A percentile compares a stretch with the other conserved stretches of the same genome.
Conservation (phyloP, 2,113 vertebrate genomes). For the Lasiurus cinereus region DNA sequence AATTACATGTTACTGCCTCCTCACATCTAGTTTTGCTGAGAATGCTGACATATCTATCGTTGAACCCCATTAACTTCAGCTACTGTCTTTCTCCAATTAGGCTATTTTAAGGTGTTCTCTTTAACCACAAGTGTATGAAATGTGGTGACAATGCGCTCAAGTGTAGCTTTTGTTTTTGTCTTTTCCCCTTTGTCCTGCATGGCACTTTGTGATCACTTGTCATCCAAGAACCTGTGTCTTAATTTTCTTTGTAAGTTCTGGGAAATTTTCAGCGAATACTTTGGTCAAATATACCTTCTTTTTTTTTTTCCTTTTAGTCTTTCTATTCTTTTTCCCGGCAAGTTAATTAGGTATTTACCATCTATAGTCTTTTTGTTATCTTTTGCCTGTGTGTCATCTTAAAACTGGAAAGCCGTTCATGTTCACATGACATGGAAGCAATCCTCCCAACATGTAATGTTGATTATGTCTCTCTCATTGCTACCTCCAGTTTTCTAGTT, state of each 20-base stretch:
- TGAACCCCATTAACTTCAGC: background rate
- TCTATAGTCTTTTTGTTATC: background rate
- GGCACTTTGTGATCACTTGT: background rate
- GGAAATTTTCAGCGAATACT: background rate
- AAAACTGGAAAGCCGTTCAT: background rate
- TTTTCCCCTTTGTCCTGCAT: background rate
- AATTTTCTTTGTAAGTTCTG: background rate
- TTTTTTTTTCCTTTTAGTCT: background rate
- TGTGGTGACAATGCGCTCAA: background rate
- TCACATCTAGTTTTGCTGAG: background rate
- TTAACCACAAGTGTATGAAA: background rate
- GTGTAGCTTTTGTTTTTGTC: background rate
- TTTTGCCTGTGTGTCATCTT: background rate
- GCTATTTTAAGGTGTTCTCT: background rate
- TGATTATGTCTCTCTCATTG: background rate
- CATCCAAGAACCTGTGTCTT: background rate
- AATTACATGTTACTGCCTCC: background rate
- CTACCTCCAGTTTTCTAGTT: background rate
- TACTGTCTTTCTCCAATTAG: background rate
- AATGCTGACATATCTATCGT: background rate
- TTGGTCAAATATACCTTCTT: background rate
- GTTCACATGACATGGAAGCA: background rate
- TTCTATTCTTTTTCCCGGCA: background rate
- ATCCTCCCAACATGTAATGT: background rate
- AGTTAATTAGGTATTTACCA: background rate